These are phyloP conservation scores for Sylvilagus bachmani DNA, from an alignment of 2,113 vertebrate species.

Conservation along the genomic window DNA sequence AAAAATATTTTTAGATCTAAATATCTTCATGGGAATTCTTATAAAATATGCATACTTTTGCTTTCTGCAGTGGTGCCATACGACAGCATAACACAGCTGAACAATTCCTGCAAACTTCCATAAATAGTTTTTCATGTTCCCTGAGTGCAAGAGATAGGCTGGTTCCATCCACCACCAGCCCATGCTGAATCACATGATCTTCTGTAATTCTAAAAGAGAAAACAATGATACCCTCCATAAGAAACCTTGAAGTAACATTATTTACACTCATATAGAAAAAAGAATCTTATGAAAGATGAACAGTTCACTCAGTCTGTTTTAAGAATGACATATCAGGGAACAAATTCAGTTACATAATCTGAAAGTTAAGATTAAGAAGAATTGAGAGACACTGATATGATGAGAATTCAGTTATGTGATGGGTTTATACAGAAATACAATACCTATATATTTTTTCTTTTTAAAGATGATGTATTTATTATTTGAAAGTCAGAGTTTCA, in stretches of 20 bases:
- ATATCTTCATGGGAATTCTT: slow-evolving; percentile 13
- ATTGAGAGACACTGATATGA: background rate
- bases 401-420: slow-evolving; percentile 2
- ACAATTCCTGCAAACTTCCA: slow-evolving; percentile 98
- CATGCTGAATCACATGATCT: slow-evolving; percentile 98
- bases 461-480: too few relatives aligned
- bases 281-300: background rate
- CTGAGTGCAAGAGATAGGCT: slow-evolving; percentile 97
- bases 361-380: slow-evolving; percentile 43
- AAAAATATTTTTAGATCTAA: slow-evolving; percentile 7
- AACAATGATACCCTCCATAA: slow-evolving; percentile 43
- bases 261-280: slow-evolving; percentile 13
- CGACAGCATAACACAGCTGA: slow-evolving; percentile 98
- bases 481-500: too few relatives aligned
- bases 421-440: background rate
- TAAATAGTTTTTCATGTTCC: slow-evolving; percentile 97
- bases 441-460: slow-evolving; percentile 18
- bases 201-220: slow-evolving; percentile 92
- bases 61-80: slow-evolving; percentile 99
- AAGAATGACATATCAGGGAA: slow-evolving; percentile 4
- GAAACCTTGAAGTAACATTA: background rate
- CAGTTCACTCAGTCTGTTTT: background rate
- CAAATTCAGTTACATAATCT: slow-evolving; percentile 23
- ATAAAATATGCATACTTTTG: slow-evolving; percentile 90
- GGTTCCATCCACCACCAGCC: slow-evolving; percentile 97